A percentile compares a stretch with the other conserved stretches of the same genome.
Evolutionary conservation across 1,140 invertebrate species (phyloP).

Genomic region (Varroa destructor): DNA sequence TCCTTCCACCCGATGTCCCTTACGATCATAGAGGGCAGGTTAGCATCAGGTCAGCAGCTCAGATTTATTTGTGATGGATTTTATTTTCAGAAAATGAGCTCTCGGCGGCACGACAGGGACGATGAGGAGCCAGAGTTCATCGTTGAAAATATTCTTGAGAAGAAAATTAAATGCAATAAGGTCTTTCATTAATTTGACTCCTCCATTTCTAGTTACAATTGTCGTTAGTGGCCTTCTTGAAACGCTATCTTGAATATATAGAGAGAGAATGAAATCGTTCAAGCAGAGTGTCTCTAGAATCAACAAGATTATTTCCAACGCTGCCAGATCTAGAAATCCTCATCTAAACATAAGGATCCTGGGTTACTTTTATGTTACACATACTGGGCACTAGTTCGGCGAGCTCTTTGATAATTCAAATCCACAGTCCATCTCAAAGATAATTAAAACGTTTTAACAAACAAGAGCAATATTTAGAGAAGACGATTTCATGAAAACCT

Average conservation of each 20-base stretch:
- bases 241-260: neutral
- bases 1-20: too few relatives aligned
- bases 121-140: slow-evolving; percentile 26
- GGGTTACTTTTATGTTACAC: neutral
- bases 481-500: too few relatives aligned
- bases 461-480: too few relatives aligned
- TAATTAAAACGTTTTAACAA: too few relatives aligned
- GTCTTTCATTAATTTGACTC: neutral
- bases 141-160: slow-evolving; percentile 27
- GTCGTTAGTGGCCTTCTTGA: neutral
- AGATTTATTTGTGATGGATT: neutral
- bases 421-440: too few relatives aligned
- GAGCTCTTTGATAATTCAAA: too few relatives aligned
- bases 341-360: too few relatives aligned
- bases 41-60: slow-evolving; percentile 2
- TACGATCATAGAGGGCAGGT: too few relatives aligned
- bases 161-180: slow-evolving; percentile 22
- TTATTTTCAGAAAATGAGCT: slow-evolving; percentile 22
- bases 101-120: slow-evolving; percentile 19
- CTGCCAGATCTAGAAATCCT: too few relatives aligned
- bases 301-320: neutral
- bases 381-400: neutral
- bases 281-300: neutral
- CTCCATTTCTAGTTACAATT: neutral
- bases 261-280: neutral